Base-by-base conservation (phyloP, 2,113 vertebrate species). In the Prunella himalayana region DNA sequence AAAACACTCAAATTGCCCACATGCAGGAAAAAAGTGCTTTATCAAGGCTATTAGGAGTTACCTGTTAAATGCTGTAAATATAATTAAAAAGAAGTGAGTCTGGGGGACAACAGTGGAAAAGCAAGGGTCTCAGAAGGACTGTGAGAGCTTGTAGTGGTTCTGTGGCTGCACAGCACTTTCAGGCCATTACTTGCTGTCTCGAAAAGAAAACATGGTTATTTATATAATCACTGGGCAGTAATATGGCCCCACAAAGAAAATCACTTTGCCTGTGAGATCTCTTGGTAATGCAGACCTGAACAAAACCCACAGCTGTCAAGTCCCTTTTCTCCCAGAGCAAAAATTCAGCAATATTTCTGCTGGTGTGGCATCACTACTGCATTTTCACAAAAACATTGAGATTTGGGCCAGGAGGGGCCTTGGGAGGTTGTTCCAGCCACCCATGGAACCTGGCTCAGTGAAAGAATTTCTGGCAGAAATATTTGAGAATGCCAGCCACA, bases 161-260 rank as follows among this genome's bases (percentile, higher is more conserved):
- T 42, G 13, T 8, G 86, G 50, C 59, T 60, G 33, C 42, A 59
- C 57, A 47, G 89, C 70, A 89, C 66, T 60, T 86, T 54, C n/a
- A 57, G 76, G 59, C 60, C 50, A 25, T 84, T 95, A 80, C 24
- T 59, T 44, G 21, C 9, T 63, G 76, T 54, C 76, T 92, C 93
- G 73, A 37, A 81, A 87, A 90, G 80, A 82, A 96, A 97, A 95
- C 50, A 69, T 27, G 11, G 23, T 61, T 91, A 84, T 96, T 97
- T 97, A 73, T 53, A 50, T 69, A 95, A 95, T 61, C 76, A 44
- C 51, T 85, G 72, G 95, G 83, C 60, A 71, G 39, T 35, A 88
- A 71, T 65, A 49, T 15, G 69, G 61, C 53, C 41, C 33, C 39
- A 65, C 51, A 54, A 89, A 96, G 80, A 59, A 97, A 96, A 95